phyloP scores from a whole-genome alignment of 2,888 invertebrate species.

The Liopterus haemorrhoidalis region DNA sequence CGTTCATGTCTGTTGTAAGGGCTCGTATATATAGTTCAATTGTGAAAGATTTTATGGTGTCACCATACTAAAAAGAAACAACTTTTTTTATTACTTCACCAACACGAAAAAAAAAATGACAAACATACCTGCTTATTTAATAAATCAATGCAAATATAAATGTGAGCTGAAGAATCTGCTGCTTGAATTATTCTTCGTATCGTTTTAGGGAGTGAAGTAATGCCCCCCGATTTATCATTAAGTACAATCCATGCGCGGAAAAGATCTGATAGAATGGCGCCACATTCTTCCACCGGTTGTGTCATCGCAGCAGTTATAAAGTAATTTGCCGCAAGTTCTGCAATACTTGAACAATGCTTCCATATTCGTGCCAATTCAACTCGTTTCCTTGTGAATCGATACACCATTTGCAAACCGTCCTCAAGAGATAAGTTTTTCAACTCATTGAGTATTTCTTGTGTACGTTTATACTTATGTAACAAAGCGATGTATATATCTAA shows the following conservation, averaged over 20 bases:
- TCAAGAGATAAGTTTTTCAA: slow-evolving; percentile 51
- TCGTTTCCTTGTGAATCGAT: slow-evolving; percentile 47
- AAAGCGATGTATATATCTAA: slow-evolving; percentile 56
- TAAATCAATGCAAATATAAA: slow-evolving; percentile 60
- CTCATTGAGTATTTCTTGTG: slow-evolving; percentile 50
- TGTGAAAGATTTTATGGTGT: slow-evolving; percentile 56
- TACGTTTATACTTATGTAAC: slow-evolving; percentile 52
- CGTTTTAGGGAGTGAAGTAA: slow-evolving; percentile 45
- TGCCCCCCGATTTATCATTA: slow-evolving; percentile 34
- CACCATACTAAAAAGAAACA: slow-evolving; percentile 48
- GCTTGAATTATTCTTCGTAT: slow-evolving; percentile 46
- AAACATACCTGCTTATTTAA: slow-evolving; percentile 40
- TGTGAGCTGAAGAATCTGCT: slow-evolving; percentile 60
- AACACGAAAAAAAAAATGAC: neutral
- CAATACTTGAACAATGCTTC: slow-evolving; percentile 52
- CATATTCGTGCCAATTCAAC: slow-evolving; percentile 52
- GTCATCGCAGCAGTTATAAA: slow-evolving; percentile 53
- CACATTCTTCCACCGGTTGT: slow-evolving; percentile 44
- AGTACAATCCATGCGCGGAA: slow-evolving; percentile 43
- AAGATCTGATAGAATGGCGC: slow-evolving; percentile 39
- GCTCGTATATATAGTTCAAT: slow-evolving; percentile 70
- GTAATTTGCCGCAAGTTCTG: slow-evolving; percentile 52
- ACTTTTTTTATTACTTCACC: slow-evolving; percentile 6
- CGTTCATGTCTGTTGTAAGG: slow-evolving; percentile 70
- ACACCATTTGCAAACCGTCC: slow-evolving; percentile 52